phyloP scores from a whole-genome alignment of 1,140 invertebrate genomes.

The Sitodiplosis mosellana region DNA sequence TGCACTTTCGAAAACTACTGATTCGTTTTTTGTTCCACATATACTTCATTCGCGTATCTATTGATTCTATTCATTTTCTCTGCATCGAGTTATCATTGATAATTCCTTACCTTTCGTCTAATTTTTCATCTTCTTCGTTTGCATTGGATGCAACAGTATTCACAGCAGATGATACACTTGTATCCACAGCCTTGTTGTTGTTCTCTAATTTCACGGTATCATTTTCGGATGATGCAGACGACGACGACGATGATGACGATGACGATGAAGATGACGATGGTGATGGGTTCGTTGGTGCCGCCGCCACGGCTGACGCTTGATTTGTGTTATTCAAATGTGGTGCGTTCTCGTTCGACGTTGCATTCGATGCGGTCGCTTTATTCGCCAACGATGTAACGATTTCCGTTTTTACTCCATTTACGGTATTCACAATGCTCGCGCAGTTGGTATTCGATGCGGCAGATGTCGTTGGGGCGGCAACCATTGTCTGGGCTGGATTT shows the following conservation, averaged over 20 bases:
- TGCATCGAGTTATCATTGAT: too few relatives aligned
- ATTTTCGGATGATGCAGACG: slow-evolving; percentile 8
- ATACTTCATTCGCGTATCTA: too few relatives aligned
- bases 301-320: too few relatives aligned
- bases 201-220: neutral
- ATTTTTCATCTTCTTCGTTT: too few relatives aligned
- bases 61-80: too few relatives aligned
- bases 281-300: too few relatives aligned
- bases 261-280: slow-evolving; percentile 26
- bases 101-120: too few relatives aligned
- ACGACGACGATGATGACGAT: slow-evolving; percentile 25
- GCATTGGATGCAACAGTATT: neutral
- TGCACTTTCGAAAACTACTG: too few relatives aligned
- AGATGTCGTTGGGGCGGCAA: slow-evolving; percentile 5
- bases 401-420: slow-evolving; percentile 2
- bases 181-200: slow-evolving; percentile 4
- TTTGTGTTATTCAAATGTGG: too few relatives aligned
- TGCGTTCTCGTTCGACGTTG: too few relatives aligned
- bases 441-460: slow-evolving; percentile 6
- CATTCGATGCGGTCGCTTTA: slow-evolving; percentile 19
- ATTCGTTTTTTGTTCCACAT: too few relatives aligned
- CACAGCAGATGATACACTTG: neutral
- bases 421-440: slow-evolving; percentile 4
- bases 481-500: neutral
- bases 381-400: slow-evolving; percentile 7